Conservation (phyloP, 2,888 invertebrate species). For the Cecidostiba fungosa region DNA sequence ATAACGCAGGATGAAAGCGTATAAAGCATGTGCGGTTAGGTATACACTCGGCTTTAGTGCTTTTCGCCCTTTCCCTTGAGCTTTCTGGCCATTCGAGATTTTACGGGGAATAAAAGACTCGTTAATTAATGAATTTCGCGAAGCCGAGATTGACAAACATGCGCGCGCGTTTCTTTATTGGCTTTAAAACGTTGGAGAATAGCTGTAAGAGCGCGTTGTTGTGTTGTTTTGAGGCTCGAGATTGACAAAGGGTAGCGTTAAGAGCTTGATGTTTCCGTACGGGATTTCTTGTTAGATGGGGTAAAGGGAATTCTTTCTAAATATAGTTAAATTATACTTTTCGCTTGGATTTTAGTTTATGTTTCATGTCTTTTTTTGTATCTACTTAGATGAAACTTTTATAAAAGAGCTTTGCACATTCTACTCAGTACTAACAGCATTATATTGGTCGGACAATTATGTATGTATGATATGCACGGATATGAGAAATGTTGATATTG, state of each 20-base stretch:
- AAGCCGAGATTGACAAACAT: not conserved
- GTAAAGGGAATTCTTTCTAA: no score
- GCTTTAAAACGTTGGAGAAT: not conserved
- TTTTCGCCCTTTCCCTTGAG: not conserved
- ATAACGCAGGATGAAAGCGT: not conserved
- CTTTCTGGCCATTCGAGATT: not conserved
- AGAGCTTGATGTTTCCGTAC: not conserved
- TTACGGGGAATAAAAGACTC: not conserved
- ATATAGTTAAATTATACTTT: no score
- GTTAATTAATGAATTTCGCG: not conserved
- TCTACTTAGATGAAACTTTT: no score
- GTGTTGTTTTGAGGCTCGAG: no score
- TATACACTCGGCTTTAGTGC: not conserved
- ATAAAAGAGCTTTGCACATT: no score
- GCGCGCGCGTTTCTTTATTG: not conserved
- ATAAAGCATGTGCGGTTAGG: not conserved
- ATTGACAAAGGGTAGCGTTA: not conserved
- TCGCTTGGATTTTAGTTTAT: no score
- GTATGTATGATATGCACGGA: no score
- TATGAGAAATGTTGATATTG: no score
- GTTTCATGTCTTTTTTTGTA: no score
- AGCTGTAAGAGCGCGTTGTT: not conserved
- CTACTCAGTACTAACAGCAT: no score
- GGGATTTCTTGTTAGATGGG: no score
- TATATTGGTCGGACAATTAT: no score